Base-by-base conservation (phyloP, 1,140 invertebrate species). In the Drosophila kanapiae region DNA sequence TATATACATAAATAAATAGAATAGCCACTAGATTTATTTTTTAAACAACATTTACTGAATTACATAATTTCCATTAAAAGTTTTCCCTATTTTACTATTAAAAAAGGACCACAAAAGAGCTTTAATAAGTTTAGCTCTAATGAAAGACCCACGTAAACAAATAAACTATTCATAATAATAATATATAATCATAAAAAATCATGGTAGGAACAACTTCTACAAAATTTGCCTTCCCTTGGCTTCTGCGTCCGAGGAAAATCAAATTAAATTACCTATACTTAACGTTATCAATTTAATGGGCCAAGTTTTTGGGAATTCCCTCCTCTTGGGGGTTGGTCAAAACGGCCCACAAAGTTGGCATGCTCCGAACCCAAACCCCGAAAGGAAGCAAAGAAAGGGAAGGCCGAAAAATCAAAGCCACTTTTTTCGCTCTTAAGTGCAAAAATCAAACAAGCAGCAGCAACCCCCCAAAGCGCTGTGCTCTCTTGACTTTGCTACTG, bases 381-480 rank as follows among this genome's bases (percentile, higher is more conserved):
- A 38, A 23, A 27, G 11, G 16, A 35, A 35, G 16, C 11, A 11
- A 6, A 23, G 29, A 59, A 35, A 69, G 38, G 42, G 56, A 37
- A 59, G 45, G 56, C 33, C 47, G 47, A 53, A 78, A 70, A 80
- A 88, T 88, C 84, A 84, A 81, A 88, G 80, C 77, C 68, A 87
- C 83, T 80, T 80, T 87, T 76, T 70, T 35, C 57, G 84, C 84
- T 87, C 84, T 88, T 80, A 84, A 88, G 80, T 84, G 84, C 84
- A 81, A 78, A 87, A 87, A 83, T 83, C 84, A 84, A 80, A 79
- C 75, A 54, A 75, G 45, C 56, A 64, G 45, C 56, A 64, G 18
- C 38, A 70, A 82, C 61, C 80, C 57, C 65, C 62, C 69, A 54
- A 62, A 62, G 57, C 63, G 47, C 42, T 31, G 13, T 23, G 10